Conservation (phyloP, 2,113 vertebrate genomes). For the Vanacampus margaritifer region DNA sequence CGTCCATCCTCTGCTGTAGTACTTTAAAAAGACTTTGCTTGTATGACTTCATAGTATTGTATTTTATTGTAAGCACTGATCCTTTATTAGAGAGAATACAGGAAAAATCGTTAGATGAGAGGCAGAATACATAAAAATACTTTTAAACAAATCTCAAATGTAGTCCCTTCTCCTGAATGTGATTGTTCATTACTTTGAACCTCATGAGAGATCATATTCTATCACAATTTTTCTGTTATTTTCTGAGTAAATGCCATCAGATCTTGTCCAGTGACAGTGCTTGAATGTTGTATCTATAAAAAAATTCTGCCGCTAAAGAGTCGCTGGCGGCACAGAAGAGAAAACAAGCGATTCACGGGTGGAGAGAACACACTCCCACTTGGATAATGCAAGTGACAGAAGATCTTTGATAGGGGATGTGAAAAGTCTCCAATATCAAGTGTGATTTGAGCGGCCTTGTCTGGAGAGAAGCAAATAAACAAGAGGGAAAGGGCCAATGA, state of each 20-base stretch:
- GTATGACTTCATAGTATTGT: not conserved
- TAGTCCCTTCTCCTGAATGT: not conserved
- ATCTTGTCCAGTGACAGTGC: slow-evolving; percentile 1
- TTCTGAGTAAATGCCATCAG: not conserved
- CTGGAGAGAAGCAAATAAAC: slow-evolving; percentile 43
- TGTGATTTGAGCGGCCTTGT: slow-evolving; percentile 44
- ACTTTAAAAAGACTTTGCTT: slow-evolving; percentile 15
- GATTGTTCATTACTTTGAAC: not conserved
- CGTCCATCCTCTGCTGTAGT: slow-evolving; percentile 20
- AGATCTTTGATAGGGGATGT: slow-evolving; percentile 51
- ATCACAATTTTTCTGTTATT: not conserved
- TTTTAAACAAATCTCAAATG: not conserved
- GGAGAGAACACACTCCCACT: slow-evolving; percentile 48
- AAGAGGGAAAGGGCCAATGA: slow-evolving; percentile 27
- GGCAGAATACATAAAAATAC: not conserved
- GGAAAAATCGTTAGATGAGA: not conserved
- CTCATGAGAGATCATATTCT: not conserved
- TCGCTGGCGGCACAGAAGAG: slow-evolving; percentile 13
- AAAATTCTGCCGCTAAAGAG: slow-evolving; percentile 27
- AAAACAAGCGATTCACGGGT: slow-evolving; percentile 17
- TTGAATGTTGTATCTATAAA: slow-evolving; percentile 17
- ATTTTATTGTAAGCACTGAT: not conserved
- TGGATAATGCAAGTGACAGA: slow-evolving; percentile 62
- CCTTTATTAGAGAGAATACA: not conserved
- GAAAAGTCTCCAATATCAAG: slow-evolving; percentile 53